Percentiles rank a stretch among this genome's conserved stretches.
These are phyloP conservation scores for Brassicogethes aeneus DNA, from an alignment of 2,888 invertebrate species.

Conservation along the genomic window DNA sequence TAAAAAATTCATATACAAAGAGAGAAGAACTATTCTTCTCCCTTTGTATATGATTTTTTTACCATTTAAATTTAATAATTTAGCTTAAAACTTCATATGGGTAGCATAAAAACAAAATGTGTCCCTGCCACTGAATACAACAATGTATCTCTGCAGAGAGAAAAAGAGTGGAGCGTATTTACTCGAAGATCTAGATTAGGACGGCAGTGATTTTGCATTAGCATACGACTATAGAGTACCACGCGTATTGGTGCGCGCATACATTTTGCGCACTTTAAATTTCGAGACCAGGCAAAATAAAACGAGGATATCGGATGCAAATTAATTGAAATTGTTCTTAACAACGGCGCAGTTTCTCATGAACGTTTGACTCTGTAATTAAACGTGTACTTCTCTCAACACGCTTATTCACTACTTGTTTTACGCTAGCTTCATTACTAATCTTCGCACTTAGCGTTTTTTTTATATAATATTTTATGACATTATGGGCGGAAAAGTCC, in stretches of 20 bases:
- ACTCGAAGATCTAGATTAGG: conserved; percentile 34
- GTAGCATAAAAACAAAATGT: too few species aligned
- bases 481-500: too few species aligned
- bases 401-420: conserved; percentile 1
- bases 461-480: too few species aligned
- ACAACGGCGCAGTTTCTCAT: conserved; percentile 31
- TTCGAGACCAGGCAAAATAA: conserved; percentile 30
- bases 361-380: conserved; percentile 29
- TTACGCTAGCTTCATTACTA: conserved; percentile 1
- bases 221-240: conserved; percentile 35
- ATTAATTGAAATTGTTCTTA: conserved; percentile 38
- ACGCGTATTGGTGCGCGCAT: conserved; percentile 28
- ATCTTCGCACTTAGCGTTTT: conserved; percentile 3
- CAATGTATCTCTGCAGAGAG: too few species aligned
- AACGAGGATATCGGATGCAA: conserved; percentile 34
- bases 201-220: conserved; percentile 37
- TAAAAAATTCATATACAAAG: too few species aligned
- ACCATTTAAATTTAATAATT: too few species aligned
- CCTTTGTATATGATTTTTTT: too few species aligned
- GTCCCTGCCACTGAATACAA: too few species aligned
- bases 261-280: conserved; percentile 34
- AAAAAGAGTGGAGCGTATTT: conserved; percentile 9
- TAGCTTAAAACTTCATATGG: too few species aligned
- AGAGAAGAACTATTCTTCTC: too few species aligned
- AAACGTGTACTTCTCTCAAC: conserved; percentile 9